Base-by-base conservation (phyloP, 1,140 invertebrate species). In the Triops cancriformis region DNA sequence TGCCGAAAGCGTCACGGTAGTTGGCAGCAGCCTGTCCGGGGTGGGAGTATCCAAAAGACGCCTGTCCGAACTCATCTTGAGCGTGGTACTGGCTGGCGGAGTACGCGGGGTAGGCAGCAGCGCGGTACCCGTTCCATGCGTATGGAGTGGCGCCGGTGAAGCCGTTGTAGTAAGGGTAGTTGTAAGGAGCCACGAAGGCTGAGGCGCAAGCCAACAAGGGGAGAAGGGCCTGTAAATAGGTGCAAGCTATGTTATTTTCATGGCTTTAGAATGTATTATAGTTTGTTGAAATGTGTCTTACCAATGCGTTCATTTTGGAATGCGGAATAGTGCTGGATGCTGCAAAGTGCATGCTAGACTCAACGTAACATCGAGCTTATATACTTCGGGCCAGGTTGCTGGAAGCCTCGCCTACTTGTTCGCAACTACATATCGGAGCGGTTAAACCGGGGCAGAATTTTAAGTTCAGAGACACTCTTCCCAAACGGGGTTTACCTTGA, bases 1-100 rank as follows among this genome's bases (percentile, higher is more conserved):
- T 79, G 73, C 78, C 78, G 72, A 79, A 77, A 72, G 51, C 45
- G n/a, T 79, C 78, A 26, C 78, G 43, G 64, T 85, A 85, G 79
- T 87, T 87, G 78, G 85, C 83, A 72, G 43, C 51, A 23, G 85
- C 83, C 81, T 88, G 87, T 84, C 85, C 85, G 42, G 86, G 85
- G 83, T 88, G 86, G 79, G 85, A 83, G 80, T 87, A 87, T 80
- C 87, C 87, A 83, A 87, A 88, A 81, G 85, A 81, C 79, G 86
- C 87, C 80, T 88, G 88, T 1, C 90, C 90, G 41, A 88, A 83
- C 1, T 87, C 88, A 81, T 91, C 89, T 83, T 91, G 89, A 43
- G 88, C 86, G 81, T 90, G 87, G 80, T 85, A 85, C 76, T 88
- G 85, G 37, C 83, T 82, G 45, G 80, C 73, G 18, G 73, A 72